Percentiles rank a stretch among this genome's conserved stretches.
These are phyloP conservation scores for Sebastes taczanowskii DNA, from an alignment of 2,797 vertebrate species.

Conservation along the genomic window DNA sequence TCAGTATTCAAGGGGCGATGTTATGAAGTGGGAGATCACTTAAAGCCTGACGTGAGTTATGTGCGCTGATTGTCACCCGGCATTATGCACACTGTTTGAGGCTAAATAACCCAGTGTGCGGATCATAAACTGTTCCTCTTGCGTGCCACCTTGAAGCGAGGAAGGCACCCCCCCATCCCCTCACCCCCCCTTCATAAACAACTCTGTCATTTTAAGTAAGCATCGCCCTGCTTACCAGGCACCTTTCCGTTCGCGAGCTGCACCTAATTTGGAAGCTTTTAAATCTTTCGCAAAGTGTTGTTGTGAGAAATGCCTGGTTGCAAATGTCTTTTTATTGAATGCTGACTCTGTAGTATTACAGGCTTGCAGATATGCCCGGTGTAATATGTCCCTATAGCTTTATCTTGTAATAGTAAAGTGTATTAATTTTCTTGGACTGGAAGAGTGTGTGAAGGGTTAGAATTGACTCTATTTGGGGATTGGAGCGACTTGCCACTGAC, in stretches of 20 bases:
- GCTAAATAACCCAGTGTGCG: slow-evolving; percentile 82
- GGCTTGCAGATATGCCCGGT: slow-evolving; percentile 85
- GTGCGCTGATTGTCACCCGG: slow-evolving; percentile 78
- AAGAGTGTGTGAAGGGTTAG: slow-evolving; percentile 77
- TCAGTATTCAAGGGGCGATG: slow-evolving; percentile 65
- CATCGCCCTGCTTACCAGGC: slow-evolving; percentile 86
- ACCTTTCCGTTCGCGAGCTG: slow-evolving; percentile 83
- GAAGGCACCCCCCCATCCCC: slow-evolving; percentile 44
- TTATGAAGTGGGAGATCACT: slow-evolving; percentile 66
- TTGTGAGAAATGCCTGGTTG: slow-evolving; percentile 87
- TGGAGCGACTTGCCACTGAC: slow-evolving; percentile 76
- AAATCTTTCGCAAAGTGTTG: slow-evolving; percentile 86
- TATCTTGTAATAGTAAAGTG: slow-evolving; percentile 89
- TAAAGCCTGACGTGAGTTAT: slow-evolving; percentile 75
- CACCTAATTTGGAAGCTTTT: slow-evolving; percentile 90
- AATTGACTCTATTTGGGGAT: slow-evolving; percentile 87
- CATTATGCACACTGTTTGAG: slow-evolving; percentile 83
- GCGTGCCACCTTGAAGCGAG: slow-evolving; percentile 62
- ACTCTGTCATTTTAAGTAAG: slow-evolving; percentile 89
- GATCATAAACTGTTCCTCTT: slow-evolving; percentile 79
- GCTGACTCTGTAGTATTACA: slow-evolving; percentile 89
- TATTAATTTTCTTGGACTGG: slow-evolving; percentile 85
- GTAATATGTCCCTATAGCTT: slow-evolving; percentile 87
- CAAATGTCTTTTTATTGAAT: slow-evolving; percentile 91
- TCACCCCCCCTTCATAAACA: slow-evolving; percentile 78